A percentile compares a stretch with the other conserved stretches of the same genome.
phyloP scores from a whole-genome alignment of 2,113 vertebrate species.

The Entosphenus tridentatus region DNA sequence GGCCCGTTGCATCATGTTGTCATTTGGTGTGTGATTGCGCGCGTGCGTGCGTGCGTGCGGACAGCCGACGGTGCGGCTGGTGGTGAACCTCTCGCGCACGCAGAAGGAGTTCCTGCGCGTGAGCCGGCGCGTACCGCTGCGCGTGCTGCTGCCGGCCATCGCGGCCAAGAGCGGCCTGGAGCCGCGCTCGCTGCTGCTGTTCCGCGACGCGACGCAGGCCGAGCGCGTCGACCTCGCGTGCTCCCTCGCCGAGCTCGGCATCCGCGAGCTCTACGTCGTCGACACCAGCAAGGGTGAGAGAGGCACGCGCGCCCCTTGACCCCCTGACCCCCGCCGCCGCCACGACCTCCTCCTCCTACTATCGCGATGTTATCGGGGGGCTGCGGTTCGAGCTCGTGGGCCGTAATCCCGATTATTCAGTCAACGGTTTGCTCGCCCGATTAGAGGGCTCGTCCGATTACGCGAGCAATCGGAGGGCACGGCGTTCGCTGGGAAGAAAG shows the following conservation, averaged over 20 bases:
- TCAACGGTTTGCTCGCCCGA: no score
- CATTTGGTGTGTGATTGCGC: no score
- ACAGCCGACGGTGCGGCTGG: conserved; percentile 4
- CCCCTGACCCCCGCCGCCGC: no score
- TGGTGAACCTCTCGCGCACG: conserved; percentile 3
- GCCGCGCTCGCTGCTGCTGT: conserved; percentile 3
- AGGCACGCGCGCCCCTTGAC: no score
- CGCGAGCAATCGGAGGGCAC: no score
- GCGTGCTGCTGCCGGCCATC: not conserved
- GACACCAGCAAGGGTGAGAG: conserved; percentile 3
- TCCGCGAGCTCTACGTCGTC: conserved; percentile 2
- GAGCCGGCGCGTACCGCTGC: conserved; percentile 3
- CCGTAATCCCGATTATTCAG: no score
- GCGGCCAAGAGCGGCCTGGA: conserved; percentile 3
- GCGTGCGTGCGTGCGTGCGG: not conserved
- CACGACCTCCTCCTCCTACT: no score
- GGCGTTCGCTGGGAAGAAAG: no score
- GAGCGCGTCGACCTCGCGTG: not conserved
- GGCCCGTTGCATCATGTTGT: no score
- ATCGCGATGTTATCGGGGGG: no score
- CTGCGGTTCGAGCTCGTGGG: no score
- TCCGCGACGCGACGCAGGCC: not conserved
- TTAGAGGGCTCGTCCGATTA: no score
- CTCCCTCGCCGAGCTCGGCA: not conserved
- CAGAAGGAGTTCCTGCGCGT: conserved; percentile 1